Base-by-base conservation (phyloP, 2,888 invertebrate genomes). In the Scaptomyza flava region DNA sequence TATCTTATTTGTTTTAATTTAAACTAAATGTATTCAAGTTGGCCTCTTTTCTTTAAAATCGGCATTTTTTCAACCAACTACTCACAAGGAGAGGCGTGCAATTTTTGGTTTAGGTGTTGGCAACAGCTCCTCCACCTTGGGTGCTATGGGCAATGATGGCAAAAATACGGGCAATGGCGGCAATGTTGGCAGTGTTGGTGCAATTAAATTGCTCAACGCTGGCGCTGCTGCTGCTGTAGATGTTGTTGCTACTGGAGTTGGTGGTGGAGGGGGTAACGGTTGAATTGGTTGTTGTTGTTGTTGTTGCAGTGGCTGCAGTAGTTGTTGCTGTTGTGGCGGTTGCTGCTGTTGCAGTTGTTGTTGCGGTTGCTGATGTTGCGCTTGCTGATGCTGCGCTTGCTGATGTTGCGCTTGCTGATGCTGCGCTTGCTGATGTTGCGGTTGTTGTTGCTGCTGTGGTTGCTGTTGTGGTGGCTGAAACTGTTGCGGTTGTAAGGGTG, bases 41-140 rank as follows among this genome's bases (percentile, higher is more conserved):
- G 77, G 88, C 86, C 88, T 68, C 77, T 51, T 73, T 79, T 58
- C 47, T 38, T 61, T 59, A 68, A 87, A 87, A 80, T 87, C 78
- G 82, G 87, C 88, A 80, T 82, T 82, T 73, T 71, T 82, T 91
- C 91, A 92, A 92, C 92, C 92, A 91, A 92, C 92, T 92, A 92
- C 92, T 92, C 92, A 92, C 92, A 92, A 92, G 91, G 91, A 91
- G 90, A 92, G 91, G 79, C 91, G 91, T 80, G 91, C 91, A 71
- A 90, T 89, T 89, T 91, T 92, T 67, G 90, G 90, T 79, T 91
- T 93, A 81, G 84, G 89, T 62, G 90, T 89, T 23, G 82, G 90
- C 84, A 85, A 91, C 81, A 81, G 91, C 72, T 92, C 91, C 75
- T 92, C 90, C 72, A 90, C 86, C 69, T 91, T 91, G 30, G 64